These are phyloP conservation scores for Telmatherina bonti DNA, from an alignment of 2,797 vertebrate species.

Conservation along the genomic window DNA sequence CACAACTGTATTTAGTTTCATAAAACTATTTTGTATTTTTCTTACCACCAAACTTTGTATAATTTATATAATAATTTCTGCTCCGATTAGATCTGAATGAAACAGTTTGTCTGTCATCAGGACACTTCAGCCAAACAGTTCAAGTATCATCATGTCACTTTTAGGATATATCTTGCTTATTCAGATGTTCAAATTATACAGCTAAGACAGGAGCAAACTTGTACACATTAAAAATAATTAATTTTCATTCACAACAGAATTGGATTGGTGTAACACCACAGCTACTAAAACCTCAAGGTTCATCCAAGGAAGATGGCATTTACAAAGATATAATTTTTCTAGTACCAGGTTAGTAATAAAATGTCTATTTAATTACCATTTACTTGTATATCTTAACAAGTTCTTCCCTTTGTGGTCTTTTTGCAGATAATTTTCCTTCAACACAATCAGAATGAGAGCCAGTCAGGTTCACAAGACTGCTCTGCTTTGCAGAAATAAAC, in stretches of 20 bases:
- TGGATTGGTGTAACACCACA: neutral
- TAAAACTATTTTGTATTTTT: too few relatives aligned
- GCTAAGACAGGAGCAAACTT: neutral
- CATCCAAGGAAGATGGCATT: too few relatives aligned
- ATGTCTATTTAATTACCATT: neutral
- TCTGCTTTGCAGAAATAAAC: conserved; percentile 60
- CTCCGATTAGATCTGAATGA: too few relatives aligned
- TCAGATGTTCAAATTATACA: neutral
- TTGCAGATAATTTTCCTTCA: conserved; percentile 32
- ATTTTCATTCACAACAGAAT: too few relatives aligned
- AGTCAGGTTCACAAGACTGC: conserved; percentile 56
- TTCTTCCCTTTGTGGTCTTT: neutral
- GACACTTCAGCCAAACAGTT: too few relatives aligned
- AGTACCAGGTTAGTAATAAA: too few relatives aligned
- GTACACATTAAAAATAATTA: neutral
- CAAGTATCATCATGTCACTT: neutral
- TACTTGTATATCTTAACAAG: neutral
- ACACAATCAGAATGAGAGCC: conserved; percentile 62
- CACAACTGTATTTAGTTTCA: too few relatives aligned
- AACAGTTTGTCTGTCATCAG: too few relatives aligned
- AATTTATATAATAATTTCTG: too few relatives aligned
- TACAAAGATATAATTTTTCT: too few relatives aligned
- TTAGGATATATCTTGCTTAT: neutral
- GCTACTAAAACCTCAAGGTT: neutral
- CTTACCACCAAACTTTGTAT: too few relatives aligned